phyloP scores from a whole-genome alignment of 2,888 invertebrate species.

The Acleris emargana region DNA sequence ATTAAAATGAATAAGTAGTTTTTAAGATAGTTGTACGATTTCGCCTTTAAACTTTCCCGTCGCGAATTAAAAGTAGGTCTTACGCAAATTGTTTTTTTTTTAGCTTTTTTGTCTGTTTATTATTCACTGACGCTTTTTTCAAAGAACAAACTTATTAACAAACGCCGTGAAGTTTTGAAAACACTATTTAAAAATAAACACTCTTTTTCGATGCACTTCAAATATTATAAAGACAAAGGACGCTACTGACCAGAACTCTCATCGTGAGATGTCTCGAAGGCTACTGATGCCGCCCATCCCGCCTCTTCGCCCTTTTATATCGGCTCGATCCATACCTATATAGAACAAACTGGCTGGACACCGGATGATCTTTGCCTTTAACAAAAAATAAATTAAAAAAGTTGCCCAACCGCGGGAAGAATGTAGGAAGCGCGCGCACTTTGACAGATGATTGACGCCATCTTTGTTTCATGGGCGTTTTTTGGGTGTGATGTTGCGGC shows the following conservation, averaged over 20 bases:
- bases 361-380: conserved; percentile 48
- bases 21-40: too few species aligned
- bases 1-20: too few species aligned
- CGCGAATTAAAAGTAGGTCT: too few species aligned
- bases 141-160: neutral
- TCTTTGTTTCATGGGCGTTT: conserved; percentile 23
- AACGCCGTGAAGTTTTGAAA: neutral
- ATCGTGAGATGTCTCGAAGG: conserved; percentile 39
- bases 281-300: conserved; percentile 39
- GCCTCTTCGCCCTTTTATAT: conserved; percentile 37
- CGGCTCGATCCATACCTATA: conserved; percentile 27
- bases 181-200: neutral
- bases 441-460: conserved; percentile 35
- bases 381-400: conserved; percentile 47
- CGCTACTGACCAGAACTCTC: conserved; percentile 41
- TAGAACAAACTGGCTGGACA: conserved; percentile 50
- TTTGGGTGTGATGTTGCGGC: conserved; percentile 14
- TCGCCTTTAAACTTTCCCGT: too few species aligned
- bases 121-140: neutral
- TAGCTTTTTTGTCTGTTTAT: too few species aligned
- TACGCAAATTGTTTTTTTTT: too few species aligned
- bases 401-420: conserved; percentile 33
- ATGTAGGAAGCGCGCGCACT: conserved; percentile 41
- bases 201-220: conserved; percentile 2
- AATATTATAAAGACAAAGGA: conserved; percentile 14